These are phyloP conservation scores for Clistopyga incitator DNA, from an alignment of 2,888 invertebrate genomes.

Conservation along the genomic window DNA sequence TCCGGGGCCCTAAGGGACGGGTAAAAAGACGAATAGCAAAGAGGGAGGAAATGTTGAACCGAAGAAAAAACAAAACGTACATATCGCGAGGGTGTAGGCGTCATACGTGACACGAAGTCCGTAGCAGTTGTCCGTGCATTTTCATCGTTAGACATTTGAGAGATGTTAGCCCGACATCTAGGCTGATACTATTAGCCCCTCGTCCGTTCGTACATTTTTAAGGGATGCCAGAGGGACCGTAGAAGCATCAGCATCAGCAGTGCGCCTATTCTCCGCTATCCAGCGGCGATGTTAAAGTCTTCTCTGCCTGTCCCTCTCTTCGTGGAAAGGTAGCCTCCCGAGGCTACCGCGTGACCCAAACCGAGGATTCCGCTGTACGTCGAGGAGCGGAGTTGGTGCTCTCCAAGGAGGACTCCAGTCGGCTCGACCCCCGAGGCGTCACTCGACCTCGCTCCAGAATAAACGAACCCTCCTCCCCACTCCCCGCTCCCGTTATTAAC, in stretches of 20 bases:
- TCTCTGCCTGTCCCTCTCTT: conserved; percentile 33
- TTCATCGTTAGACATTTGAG: conserved; percentile 62
- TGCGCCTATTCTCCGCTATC: conserved; percentile 35
- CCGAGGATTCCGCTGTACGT: conserved; percentile 51
- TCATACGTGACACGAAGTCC: conserved; percentile 22
- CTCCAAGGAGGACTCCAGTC: conserved; percentile 70
- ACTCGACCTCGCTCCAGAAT: conserved; percentile 63
- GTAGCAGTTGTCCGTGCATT: conserved; percentile 51
- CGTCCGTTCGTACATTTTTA: conserved; percentile 63
- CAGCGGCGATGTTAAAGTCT: conserved; percentile 14
- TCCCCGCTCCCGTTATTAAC: conserved; percentile 53
- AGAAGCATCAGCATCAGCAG: conserved; percentile 34
- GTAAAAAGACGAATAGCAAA: background rate
- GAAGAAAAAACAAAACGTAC: conserved; percentile 23
- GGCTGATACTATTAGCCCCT: conserved; percentile 56
- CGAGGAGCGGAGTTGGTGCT: conserved; percentile 36
- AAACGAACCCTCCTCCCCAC: conserved; percentile 52
- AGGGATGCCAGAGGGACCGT: conserved; percentile 57
- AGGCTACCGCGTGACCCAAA: conserved; percentile 60
- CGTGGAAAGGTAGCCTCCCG: conserved; percentile 57
- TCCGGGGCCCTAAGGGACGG: background rate
- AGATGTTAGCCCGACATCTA: conserved; percentile 56
- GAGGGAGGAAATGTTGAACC: conserved; percentile 9
- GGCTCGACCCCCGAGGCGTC: conserved; percentile 63
- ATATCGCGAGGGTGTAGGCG: background rate